Evolutionary conservation across 1,140 invertebrate species (phyloP).

Genomic region (Bombus confusus): DNA sequence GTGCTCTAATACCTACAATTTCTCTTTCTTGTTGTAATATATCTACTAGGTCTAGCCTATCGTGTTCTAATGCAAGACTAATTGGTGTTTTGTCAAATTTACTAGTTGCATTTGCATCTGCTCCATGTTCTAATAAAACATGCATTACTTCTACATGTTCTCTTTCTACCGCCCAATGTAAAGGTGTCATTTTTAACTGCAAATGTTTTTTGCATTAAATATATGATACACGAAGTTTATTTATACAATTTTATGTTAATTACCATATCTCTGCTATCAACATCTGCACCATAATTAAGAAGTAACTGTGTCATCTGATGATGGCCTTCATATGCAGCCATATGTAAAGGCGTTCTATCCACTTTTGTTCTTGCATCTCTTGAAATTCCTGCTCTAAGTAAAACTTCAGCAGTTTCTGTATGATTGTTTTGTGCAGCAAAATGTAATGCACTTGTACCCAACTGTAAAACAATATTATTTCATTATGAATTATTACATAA

Average conservation of each 20-base stretch:
- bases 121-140: constrained; percentile 88
- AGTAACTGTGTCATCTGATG: constrained; percentile 89
- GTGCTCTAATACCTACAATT: constrained; percentile 72
- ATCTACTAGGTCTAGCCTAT: constrained; percentile 85
- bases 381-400: constrained; percentile 92
- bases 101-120: constrained; percentile 86
- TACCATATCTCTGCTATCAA: constrained; percentile 93
- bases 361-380: constrained; percentile 96
- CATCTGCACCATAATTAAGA: constrained; percentile 89
- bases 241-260: constrained; percentile 54
- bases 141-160: constrained; percentile 88
- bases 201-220: constrained; percentile 40
- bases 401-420: constrained; percentile 90
- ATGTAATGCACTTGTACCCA: constrained; percentile 95
- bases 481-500: constrained; percentile 4
- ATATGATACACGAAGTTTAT: not conserved
- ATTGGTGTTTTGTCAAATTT: constrained; percentile 94
- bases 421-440: constrained; percentile 93
- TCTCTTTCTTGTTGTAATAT: constrained; percentile 83
- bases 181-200: constrained; percentile 94
- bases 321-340: constrained; percentile 94
- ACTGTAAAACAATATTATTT: constrained; percentile 80
- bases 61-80: constrained; percentile 88
- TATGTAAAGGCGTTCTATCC: constrained; percentile 94
- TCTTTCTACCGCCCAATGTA: constrained; percentile 97